Evolutionary conservation across 2,113 vertebrate genomes (phyloP).

Genomic region (Strigops habroptila): DNA sequence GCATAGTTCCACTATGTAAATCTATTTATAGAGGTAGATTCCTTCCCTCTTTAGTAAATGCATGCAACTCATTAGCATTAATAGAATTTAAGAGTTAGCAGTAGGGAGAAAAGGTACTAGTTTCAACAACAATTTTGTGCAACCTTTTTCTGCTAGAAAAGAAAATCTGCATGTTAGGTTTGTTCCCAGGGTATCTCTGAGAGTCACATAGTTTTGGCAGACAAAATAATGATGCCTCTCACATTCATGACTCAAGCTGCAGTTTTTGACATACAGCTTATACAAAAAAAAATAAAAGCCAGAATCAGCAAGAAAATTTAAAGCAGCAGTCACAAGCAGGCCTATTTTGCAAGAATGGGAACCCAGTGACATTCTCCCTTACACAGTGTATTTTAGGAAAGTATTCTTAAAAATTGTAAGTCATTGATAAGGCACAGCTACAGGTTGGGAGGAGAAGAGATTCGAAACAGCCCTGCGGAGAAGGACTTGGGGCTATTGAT

Average conservation of each 20-base stretch:
- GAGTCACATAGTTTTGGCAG: background rate
- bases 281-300: background rate
- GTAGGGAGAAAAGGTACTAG: background rate
- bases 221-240: background rate
- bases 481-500: too few species aligned
- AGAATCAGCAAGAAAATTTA: background rate
- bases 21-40: background rate
- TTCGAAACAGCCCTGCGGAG: too few species aligned
- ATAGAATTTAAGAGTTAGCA: background rate
- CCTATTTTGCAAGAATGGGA: background rate
- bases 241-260: background rate
- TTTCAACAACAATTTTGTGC: background rate
- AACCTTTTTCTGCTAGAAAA: background rate
- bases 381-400: background rate
- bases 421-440: too few species aligned
- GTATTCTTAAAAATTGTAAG: background rate
- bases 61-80: background rate
- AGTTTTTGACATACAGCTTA: background rate
- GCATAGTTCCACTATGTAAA: background rate
- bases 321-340: background rate
- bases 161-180: background rate
- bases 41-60: constrained; percentile 1
- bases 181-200: background rate
- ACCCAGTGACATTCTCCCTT: background rate
- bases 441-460: too few species aligned